Base-by-base conservation (phyloP, 2,797 vertebrate genomes). In the Netta rufina region DNA sequence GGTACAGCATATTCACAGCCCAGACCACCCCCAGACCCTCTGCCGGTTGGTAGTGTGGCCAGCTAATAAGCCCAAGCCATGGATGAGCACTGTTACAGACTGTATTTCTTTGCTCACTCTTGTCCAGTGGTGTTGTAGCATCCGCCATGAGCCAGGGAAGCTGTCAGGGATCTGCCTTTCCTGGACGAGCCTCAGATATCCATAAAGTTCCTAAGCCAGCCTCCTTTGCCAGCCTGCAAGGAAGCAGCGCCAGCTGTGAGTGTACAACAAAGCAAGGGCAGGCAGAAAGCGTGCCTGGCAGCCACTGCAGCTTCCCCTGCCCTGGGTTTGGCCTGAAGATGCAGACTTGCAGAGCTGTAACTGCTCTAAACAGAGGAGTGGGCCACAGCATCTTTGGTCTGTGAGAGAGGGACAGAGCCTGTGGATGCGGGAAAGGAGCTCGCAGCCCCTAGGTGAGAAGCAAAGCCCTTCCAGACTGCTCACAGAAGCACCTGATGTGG, bases 151-250 rank as follows among this genome's bases (percentile, higher is more conserved):
- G 1, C 19, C 20, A 3, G 7, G 11, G 28, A 61, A 69, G 30
- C 11, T 53, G 25, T 5, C 0, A 2, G 36, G 27, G 8, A 58
- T 79, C 51, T 70, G 43, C 21, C 36, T 32, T 74, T 47, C 14
- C 57, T 25, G 30, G 10, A 72, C 11, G 21, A 69, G 36, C 54
- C n/a, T 16, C 25, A 33, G 36, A 22, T 16, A 53, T 5, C 19
- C 33, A 8, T 27, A 1, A 56, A 13, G 11, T 14, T 39, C 13
- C 28, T 58, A 9, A 64, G 39, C 13, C 0, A 0, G 13, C 24
- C 43, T 69, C 25, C 25, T 47, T 41, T 58, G 49, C 17, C 24
- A 69, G 66, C 28, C 72, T 78, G 36, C 20, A 19, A 47, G n/a
- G 67, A 58, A 47, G 41, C 77, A 41, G 61, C 6, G 32, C 32